Base-by-base conservation (phyloP, 2,888 invertebrate genomes). In the Synanthedon vespiformis region DNA sequence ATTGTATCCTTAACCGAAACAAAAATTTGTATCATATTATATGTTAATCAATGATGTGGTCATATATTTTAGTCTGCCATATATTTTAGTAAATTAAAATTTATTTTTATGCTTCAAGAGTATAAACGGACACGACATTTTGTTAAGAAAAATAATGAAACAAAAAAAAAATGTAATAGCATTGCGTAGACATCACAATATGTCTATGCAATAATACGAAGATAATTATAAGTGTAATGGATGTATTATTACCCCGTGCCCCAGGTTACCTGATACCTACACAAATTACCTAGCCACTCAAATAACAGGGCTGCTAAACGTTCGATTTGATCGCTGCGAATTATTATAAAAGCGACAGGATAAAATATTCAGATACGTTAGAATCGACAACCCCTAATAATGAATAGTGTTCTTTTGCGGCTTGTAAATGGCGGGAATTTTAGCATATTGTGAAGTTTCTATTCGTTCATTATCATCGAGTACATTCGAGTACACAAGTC, bases 231-330 rank as follows among this genome's bases (percentile, higher is more conserved):
- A 44, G 44, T 44, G 44, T 4, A 44, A 44, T 44, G n/a, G 44
- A 44, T 14, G 34, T 44, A 44, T 44, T 14, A 44, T 44, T 44
- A 44, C 12, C 14, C 14, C n/a, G 44, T 1, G n/a, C 14, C 12
- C 14, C 14, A 44, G 44, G 12, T 44, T 44, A 44, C 44, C 12
- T 44, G 47, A 13, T 34, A 34, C 40, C 54, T 53, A 51, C 49
- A 53, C 52, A 58, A 60, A 59, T 58, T 57, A 54, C 56, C 56
- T 53, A 56, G 48, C 4, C 12, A n/a, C 14, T 8, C n/a, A 58
- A 64, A 65, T 63, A 61, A 61, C 55, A 58, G 63, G 61, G 61
- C 57, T 52, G 51, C 53, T 57, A 61, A 63, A 61, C 59, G 59
- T 56, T 61, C 54, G 53, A 51, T n/a, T 57, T 64, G 64, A 65